phyloP scores from a whole-genome alignment of 2,888 invertebrate genomes.

The Pristionchus arcanus region DNA sequence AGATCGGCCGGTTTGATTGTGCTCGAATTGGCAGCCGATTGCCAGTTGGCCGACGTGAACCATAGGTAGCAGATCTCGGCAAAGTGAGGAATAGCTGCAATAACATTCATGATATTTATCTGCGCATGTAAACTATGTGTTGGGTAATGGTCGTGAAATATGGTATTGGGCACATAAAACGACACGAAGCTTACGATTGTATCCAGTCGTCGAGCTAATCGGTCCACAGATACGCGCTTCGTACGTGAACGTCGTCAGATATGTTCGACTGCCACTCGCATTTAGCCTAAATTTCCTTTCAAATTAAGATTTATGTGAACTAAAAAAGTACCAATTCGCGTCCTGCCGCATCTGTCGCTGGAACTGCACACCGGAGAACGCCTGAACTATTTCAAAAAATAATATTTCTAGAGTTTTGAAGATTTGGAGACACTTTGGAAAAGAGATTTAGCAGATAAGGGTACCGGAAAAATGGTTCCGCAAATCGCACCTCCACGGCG shows the following conservation, averaged over 20 bases:
- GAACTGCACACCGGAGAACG: slow-evolving; percentile 28
- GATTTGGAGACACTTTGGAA: no score
- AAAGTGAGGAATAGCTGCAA: slow-evolving; percentile 27
- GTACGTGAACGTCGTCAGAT: slow-evolving; percentile 1
- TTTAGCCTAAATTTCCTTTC: neutral
- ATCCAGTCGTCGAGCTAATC: neutral
- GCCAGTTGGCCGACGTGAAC: slow-evolving; percentile 4
- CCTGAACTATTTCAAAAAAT: neutral
- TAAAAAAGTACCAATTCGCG: neutral
- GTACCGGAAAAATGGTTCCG: neutral
- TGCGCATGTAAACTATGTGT: no score
- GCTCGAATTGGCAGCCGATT: neutral
- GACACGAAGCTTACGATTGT: neutral
- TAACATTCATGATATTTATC: no score
- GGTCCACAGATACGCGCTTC: slow-evolving; percentile 7
- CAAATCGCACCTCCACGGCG: neutral
- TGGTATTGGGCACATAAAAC: no score
- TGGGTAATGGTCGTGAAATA: no score
- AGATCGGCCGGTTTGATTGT: neutral
- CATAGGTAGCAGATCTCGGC: slow-evolving; percentile 25
- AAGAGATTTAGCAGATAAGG: no score
- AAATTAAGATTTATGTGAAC: neutral
- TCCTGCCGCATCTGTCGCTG: slow-evolving; percentile 1
- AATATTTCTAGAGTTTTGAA: no score
- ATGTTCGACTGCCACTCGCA: slow-evolving; percentile 1